Percentiles rank a stretch among this genome's conserved stretches.
phyloP scores from a whole-genome alignment of 2,888 invertebrate genomes.

The Agrilus biguttatus region DNA sequence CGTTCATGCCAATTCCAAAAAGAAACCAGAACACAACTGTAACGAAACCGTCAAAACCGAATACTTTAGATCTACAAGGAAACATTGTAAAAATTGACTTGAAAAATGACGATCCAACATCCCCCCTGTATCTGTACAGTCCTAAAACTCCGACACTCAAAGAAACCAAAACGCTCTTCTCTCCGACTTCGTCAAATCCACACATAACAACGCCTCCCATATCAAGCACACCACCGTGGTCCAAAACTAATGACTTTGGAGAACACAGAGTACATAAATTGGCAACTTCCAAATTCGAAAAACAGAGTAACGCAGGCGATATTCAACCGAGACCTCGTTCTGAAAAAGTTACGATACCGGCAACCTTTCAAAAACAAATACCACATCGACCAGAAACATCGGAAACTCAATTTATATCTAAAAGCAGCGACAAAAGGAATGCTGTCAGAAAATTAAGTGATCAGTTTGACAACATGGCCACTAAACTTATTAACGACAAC shows the following conservation, averaged over 20 bases:
- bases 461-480: conserved; percentile 21
- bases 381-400: conserved; percentile 15
- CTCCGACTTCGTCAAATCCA: not conserved
- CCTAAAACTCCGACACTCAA: conserved; percentile 20
- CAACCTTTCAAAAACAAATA: conserved; percentile 10
- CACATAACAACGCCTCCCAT: conserved; percentile 7
- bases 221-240: conserved; percentile 32
- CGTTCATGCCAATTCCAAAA: conserved; percentile 48
- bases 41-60: conserved; percentile 23
- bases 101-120: conserved; percentile 9
- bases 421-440: conserved; percentile 16
- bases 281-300: conserved; percentile 42
- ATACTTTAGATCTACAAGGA: not conserved
- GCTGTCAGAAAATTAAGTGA: conserved; percentile 27
- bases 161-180: conserved; percentile 8
- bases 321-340: conserved; percentile 10
- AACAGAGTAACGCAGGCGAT: conserved; percentile 9
- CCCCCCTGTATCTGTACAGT: conserved; percentile 26
- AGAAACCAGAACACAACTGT: conserved; percentile 22
- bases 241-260: conserved; percentile 21
- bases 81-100: conserved; percentile 8
- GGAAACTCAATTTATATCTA: conserved; percentile 20
- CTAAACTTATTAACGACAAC: not conserved
- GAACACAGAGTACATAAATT: conserved; percentile 38
- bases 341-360: conserved; percentile 18